Conservation (phyloP, 2,797 vertebrate species). For the Labeo calbasu region DNA sequence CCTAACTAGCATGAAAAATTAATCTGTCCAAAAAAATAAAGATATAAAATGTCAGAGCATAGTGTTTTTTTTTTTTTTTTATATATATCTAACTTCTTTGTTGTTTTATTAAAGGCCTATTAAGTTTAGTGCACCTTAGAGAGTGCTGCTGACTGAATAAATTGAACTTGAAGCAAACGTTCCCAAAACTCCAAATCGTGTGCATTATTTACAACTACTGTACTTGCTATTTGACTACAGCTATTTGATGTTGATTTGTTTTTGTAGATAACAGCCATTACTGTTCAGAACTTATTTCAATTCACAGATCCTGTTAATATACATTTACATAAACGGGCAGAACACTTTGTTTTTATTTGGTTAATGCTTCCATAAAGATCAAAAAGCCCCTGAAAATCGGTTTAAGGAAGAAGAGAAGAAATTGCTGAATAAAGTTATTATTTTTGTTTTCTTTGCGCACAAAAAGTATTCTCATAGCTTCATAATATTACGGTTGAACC, state of each 20-base stretch:
- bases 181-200: not conserved
- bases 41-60: not conserved
- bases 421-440: no score
- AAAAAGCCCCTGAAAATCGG: not conserved
- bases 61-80: not conserved
- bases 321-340: not conserved
- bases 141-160: not conserved
- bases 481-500: no score
- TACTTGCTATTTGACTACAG: not conserved
- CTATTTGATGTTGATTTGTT: not conserved
- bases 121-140: not conserved
- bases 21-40: not conserved
- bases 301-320: not conserved
- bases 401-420: not conserved
- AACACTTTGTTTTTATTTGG: not conserved
- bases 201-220: slow-evolving; percentile 2
- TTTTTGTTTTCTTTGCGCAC: no score
- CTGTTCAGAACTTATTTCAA: not conserved
- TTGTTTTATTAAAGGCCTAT: not conserved
- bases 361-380: not conserved
- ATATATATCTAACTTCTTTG: not conserved
- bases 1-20: not conserved
- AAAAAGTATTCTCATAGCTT: no score
- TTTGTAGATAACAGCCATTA: not conserved
- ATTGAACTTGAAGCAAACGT: not conserved